These are phyloP conservation scores for Colletes collaris DNA, from an alignment of 2,888 invertebrate species.

Conservation along the genomic window DNA sequence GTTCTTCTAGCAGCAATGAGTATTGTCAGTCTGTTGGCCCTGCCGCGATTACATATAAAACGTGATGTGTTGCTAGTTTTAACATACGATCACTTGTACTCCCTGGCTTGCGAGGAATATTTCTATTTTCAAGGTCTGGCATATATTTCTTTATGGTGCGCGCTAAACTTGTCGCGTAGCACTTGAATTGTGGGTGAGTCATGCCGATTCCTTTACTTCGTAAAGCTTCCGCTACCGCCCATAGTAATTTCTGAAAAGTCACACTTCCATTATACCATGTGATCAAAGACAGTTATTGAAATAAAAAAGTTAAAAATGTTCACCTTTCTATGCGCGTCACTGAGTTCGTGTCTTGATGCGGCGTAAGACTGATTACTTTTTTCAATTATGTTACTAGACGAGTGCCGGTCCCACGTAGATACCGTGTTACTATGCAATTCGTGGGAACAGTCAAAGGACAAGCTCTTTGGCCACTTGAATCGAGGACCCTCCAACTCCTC, in stretches of 20 bases:
- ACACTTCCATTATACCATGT: slow-evolving; percentile 10
- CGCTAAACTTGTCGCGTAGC: slow-evolving; percentile 88
- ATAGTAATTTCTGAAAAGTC: slow-evolving; percentile 88
- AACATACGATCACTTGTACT: slow-evolving; percentile 91
- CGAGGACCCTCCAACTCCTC: slow-evolving; percentile 77
- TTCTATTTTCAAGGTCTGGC: slow-evolving; percentile 84
- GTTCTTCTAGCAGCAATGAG: slow-evolving; percentile 29
- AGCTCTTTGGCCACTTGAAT: slow-evolving; percentile 82
- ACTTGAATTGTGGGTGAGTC: slow-evolving; percentile 88
- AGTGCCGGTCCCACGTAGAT: slow-evolving; percentile 72
- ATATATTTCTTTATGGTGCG: slow-evolving; percentile 87
- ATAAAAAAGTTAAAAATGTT: not conserved
- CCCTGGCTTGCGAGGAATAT: slow-evolving; percentile 83
- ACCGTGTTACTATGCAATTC: slow-evolving; percentile 69
- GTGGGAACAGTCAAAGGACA: slow-evolving; percentile 84
- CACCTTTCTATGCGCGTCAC: slow-evolving; percentile 87
- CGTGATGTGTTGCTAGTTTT: slow-evolving; percentile 83
- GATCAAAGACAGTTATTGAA: slow-evolving; percentile 18
- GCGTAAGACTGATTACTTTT: slow-evolving; percentile 65
- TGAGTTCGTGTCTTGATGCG: slow-evolving; percentile 84
- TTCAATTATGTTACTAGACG: slow-evolving; percentile 68
- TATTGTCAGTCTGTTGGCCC: slow-evolving; percentile 69
- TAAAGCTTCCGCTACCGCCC: slow-evolving; percentile 92
- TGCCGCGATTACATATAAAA: slow-evolving; percentile 76
- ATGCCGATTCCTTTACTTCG: slow-evolving; percentile 88